phyloP scores from a whole-genome alignment of 1,140 invertebrate species.

The Polyergus mexicanus region DNA sequence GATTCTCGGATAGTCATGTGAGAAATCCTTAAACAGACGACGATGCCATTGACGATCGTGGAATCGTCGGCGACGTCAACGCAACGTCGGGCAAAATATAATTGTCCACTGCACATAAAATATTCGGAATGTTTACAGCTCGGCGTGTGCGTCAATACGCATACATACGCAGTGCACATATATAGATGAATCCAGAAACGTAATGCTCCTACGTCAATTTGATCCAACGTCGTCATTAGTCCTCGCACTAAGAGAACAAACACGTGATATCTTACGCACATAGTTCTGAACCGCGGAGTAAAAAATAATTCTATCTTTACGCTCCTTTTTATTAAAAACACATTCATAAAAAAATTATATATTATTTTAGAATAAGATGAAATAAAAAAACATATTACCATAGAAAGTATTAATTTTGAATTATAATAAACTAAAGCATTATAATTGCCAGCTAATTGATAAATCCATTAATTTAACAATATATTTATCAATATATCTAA shows the following conservation, averaged over 20 bases:
- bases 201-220: conserved; percentile 33
- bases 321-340: background rate
- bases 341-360: background rate
- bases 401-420: background rate
- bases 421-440: background rate
- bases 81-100: conserved; percentile 27
- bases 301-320: background rate
- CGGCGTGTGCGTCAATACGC: conserved; percentile 18
- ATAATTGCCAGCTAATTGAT: background rate
- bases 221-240: background rate
- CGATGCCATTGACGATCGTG: conserved; percentile 12
- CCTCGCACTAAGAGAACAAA: background rate
- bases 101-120: conserved; percentile 32
- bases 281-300: background rate
- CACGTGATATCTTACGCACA: background rate
- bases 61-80: conserved; percentile 1
- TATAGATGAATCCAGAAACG: background rate
- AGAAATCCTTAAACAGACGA: conserved; percentile 19
- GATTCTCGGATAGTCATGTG: background rate
- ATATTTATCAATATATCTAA: too few relatives aligned
- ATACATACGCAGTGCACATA: too few relatives aligned
- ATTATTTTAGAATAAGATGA: background rate
- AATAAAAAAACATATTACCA: background rate
- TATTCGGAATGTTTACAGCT: conserved; percentile 24
- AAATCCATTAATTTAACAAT: background rate